Percentiles rank a stretch among this genome's conserved stretches.
These are phyloP conservation scores for Cyclina sinensis DNA, from an alignment of 1,140 invertebrate species.

Conservation along the genomic window DNA sequence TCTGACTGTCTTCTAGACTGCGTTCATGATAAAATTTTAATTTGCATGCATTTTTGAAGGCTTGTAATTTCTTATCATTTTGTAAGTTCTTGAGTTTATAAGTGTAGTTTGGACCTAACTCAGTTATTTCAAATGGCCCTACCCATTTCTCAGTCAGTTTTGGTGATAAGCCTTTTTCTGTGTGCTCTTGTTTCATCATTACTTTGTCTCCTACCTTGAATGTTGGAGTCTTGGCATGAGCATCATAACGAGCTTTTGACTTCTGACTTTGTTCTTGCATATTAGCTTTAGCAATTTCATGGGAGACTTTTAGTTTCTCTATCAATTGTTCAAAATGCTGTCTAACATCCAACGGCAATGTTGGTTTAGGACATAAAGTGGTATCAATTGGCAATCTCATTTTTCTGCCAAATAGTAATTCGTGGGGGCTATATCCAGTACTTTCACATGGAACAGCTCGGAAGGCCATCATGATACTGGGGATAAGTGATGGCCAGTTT, in stretches of 20 bases:
- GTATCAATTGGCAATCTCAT: constrained; percentile 32
- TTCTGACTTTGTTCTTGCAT: neutral
- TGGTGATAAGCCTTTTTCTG: neutral
- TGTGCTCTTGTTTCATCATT: neutral
- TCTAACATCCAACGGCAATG: neutral
- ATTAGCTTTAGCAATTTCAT: constrained; percentile 45
- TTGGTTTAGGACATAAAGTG: neutral
- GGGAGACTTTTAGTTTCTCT: neutral
- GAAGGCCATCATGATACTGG: constrained; percentile 1
- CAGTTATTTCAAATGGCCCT: constrained; percentile 9
- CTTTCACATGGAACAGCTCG: neutral
- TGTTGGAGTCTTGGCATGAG: neutral
- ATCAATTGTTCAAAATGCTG: constrained; percentile 7
- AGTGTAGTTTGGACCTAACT: neutral
- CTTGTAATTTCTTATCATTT: neutral
- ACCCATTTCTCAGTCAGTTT: constrained; percentile 33
- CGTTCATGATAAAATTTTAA: constrained; percentile 25
- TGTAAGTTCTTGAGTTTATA: neutral
- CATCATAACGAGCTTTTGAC: constrained; percentile 1
- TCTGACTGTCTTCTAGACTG: constrained; percentile 9
- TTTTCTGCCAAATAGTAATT: neutral
- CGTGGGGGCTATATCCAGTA: neutral
- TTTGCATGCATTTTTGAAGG: neutral
- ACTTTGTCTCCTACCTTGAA: constrained; percentile 33
- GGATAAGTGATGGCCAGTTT: constrained; percentile 2